Base-by-base conservation (phyloP, 2,113 vertebrate species). In the Apeltes quadracus region DNA sequence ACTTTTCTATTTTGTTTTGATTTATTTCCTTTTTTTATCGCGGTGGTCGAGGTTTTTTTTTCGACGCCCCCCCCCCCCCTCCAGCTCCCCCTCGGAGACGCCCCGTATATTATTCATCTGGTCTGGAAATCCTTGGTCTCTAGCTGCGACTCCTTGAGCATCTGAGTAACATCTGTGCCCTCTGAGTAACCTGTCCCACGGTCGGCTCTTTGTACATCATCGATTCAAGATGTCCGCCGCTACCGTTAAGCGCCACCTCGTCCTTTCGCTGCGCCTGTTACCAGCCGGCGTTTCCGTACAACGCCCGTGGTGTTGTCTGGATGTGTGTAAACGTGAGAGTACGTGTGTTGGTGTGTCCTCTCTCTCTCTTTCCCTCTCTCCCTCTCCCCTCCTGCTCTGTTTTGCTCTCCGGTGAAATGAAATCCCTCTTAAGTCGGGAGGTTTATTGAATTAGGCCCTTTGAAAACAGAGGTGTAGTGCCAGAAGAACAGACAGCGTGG, bases 391-490 rank as follows among this genome's bases (percentile, higher is more conserved):
- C 34, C 5, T 7, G 4, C 32, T 34, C 5, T 75, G 44, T 72
- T 48, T 66, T 68, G 84, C 77, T 78, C 51, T 66, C 64, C 64
- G 63, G 66, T 76, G 78, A 89, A 90, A 91, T 88, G 81, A 79
- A 83, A 92, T 88, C 76, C 87, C 55, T 87, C 72, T 75, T 86
- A 76, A 85, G 82, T 82, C 84, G 56, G 80, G 80, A 83, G 29
- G 69, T 76, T 88, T 78, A 92, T 90, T 91, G 84, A 86, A 85
- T 92, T 89, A 90, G 62, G 22, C 2, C 15, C 69, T 76, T 81
- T n/a, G 67, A 81, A 69, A 87, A 88, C 88, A 83, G 86, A 87
- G 86, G 83, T 88, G 88, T 75, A 70, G 84, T 64, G 81, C 70
- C 79, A 66, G 78, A 50, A 38, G 70, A 84, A 78, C 87, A 89